A percentile compares a stretch with the other conserved stretches of the same genome.
Conservation (phyloP, 1,140 invertebrate species). For the Chymomyza costata region DNA sequence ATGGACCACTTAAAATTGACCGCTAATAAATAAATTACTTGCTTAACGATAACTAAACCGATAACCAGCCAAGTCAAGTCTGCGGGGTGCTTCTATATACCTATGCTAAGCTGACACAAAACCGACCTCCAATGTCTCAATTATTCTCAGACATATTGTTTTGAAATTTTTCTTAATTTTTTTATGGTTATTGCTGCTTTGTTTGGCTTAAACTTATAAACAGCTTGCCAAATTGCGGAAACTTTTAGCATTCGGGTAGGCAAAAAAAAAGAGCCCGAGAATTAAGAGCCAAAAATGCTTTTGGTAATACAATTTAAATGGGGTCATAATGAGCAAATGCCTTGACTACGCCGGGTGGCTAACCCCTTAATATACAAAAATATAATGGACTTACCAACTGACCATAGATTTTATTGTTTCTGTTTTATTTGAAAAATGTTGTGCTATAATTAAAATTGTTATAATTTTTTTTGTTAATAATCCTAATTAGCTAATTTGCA, state of each 20-base stretch:
- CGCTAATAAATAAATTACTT: conserved; percentile 70
- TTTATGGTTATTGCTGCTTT: conserved; percentile 47
- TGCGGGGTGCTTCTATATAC: conserved; percentile 32
- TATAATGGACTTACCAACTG: no score
- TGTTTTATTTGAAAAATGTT: conserved; percentile 17
- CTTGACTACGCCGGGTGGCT: conserved; percentile 19
- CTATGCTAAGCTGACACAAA: no score
- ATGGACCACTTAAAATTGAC: conserved; percentile 59
- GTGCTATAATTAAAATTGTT: conserved; percentile 42
- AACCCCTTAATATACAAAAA: no score
- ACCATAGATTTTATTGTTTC: neutral
- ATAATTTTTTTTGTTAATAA: conserved; percentile 36
- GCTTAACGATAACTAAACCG: conserved; percentile 63
- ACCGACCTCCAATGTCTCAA: conserved; percentile 60
- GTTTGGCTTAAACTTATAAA: no score
- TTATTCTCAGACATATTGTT: conserved; percentile 66
- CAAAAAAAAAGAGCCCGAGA: no score
- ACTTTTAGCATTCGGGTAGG: conserved; percentile 37
- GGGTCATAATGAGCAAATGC: conserved; percentile 25
- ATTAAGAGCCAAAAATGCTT: neutral
- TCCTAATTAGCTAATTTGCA: conserved; percentile 68
- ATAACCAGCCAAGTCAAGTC: conserved; percentile 11
- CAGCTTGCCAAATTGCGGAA: conserved; percentile 47
- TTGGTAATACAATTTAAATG: conserved; percentile 37
- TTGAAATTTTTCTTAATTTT: conserved; percentile 65